These are phyloP conservation scores for Autographa gamma DNA, from an alignment of 2,888 invertebrate species.

Conservation along the genomic window DNA sequence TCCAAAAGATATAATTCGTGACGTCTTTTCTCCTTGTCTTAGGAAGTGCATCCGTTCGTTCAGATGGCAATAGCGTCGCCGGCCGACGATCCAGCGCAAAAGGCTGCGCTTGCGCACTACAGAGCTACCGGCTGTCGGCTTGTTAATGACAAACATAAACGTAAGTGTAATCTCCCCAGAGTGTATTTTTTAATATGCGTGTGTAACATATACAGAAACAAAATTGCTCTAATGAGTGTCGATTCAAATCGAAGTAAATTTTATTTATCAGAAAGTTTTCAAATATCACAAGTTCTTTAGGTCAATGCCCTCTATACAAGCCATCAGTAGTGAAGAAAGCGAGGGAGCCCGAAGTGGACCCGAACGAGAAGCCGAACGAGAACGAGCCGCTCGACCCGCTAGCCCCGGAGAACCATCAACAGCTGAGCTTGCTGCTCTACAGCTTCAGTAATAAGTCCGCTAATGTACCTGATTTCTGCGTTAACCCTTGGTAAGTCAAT, in stretches of 20 bases:
- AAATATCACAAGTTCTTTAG: conserved; percentile 59
- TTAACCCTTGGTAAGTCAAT: conserved; percentile 94
- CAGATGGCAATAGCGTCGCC: conserved; percentile 91
- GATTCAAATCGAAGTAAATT: no score
- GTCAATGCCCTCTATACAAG: conserved; percentile 77
- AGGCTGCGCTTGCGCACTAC: conserved; percentile 94
- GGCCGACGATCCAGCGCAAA: conserved; percentile 90
- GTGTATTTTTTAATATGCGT: no score
- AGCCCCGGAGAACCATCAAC: conserved; percentile 95
- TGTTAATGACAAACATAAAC: conserved; percentile 68
- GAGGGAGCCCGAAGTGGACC: conserved; percentile 62
- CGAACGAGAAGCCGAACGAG: conserved; percentile 61
- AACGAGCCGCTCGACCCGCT: conserved; percentile 90
- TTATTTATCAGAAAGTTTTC: neutral
- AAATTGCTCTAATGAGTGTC: neutral
- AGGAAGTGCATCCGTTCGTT: conserved; percentile 93
- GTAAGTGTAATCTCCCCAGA: conserved; percentile 54
- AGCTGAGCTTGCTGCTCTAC: conserved; percentile 96
- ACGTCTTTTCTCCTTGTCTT: neutral
- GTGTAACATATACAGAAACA: no score
- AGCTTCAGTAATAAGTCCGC: conserved; percentile 93
- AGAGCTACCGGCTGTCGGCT: conserved; percentile 94
- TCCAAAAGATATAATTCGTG: neutral
- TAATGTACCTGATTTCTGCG: conserved; percentile 96
- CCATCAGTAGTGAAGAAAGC: conserved; percentile 72